These are phyloP conservation scores for Melanaphis sacchari DNA, from an alignment of 1,140 invertebrate genomes.

Conservation along the genomic window DNA sequence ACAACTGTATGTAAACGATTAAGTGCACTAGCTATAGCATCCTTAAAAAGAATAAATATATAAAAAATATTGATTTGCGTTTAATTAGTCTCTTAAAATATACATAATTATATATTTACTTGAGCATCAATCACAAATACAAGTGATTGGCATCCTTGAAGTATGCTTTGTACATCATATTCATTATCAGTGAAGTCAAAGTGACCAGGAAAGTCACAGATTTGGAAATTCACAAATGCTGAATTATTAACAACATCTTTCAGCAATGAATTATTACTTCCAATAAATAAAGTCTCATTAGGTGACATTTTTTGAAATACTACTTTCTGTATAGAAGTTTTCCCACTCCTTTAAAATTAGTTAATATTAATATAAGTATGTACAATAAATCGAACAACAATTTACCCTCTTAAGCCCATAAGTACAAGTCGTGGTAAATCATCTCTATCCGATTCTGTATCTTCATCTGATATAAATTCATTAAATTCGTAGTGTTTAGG, in stretches of 20 bases:
- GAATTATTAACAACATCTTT: constrained; percentile 97
- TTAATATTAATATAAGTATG: neutral
- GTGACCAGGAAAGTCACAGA: constrained; percentile 99
- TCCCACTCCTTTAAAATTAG: constrained; percentile 83
- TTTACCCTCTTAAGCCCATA: constrained; percentile 91
- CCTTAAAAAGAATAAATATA: constrained; percentile 66
- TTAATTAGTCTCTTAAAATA: neutral
- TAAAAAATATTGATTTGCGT: neutral
- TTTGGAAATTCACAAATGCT: constrained; percentile 99
- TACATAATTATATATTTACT: constrained; percentile 66
- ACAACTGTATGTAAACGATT: constrained; percentile 92
- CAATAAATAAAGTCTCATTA: constrained; percentile 98
- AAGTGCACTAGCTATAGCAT: constrained; percentile 96
- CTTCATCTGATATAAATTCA: constrained; percentile 79
- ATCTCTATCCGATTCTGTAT: constrained; percentile 67
- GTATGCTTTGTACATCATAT: constrained; percentile 95
- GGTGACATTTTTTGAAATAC: constrained; percentile 99
- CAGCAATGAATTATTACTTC: constrained; percentile 98
- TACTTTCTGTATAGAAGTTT: constrained; percentile 99
- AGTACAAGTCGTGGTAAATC: constrained; percentile 88
- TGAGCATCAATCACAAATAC: constrained; percentile 99
- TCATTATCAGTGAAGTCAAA: constrained; percentile 97
- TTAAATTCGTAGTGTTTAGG: constrained; percentile 93
- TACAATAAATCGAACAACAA: neutral
- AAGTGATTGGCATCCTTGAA: constrained; percentile 92